Conservation (phyloP, 2,113 vertebrate genomes). For the Platanista minor region DNA sequence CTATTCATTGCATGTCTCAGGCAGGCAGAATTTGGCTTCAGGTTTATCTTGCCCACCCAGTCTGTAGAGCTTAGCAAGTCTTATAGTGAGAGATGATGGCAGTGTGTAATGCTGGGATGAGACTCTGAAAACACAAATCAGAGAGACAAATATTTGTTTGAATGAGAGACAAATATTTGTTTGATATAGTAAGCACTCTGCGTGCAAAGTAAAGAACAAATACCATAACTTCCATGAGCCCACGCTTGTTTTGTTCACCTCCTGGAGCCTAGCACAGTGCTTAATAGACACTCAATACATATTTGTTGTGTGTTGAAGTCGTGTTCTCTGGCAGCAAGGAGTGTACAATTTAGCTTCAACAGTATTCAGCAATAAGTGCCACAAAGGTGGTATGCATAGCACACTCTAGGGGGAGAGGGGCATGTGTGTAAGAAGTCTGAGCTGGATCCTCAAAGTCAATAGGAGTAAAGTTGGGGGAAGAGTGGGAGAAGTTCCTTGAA, state of each 20-base stretch:
- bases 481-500: background rate
- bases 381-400: background rate
- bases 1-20: background rate
- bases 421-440: background rate
- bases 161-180: background rate
- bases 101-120: background rate
- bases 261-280: background rate
- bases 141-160: background rate
- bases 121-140: background rate
- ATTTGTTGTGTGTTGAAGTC: background rate
- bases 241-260: background rate
- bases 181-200: background rate
- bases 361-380: background rate
- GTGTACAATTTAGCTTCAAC: background rate
- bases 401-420: background rate
- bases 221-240: background rate
- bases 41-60: background rate
- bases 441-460: background rate
- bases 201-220: background rate
- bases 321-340: background rate
- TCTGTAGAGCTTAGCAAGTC: background rate
- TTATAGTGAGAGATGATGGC: background rate
- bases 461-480: background rate
- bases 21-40: background rate
- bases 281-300: background rate